Conservation (phyloP, 1,140 invertebrate genomes). For the Zaprionus camerounensis region DNA sequence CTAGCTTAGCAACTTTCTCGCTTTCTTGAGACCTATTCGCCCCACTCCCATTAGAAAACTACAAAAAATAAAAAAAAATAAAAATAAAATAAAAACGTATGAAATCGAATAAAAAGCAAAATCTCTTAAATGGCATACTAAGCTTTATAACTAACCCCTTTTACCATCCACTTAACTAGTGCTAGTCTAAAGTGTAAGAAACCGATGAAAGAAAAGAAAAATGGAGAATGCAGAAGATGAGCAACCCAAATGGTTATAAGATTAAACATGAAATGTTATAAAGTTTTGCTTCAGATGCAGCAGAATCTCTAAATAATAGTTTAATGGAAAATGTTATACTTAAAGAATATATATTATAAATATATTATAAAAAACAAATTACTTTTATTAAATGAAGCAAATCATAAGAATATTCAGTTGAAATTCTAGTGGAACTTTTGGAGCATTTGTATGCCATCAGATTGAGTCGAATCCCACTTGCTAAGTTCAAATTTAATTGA, state of each 20-base stretch:
- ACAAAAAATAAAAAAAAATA: constrained; percentile 15
- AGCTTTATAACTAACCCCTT: constrained; percentile 65
- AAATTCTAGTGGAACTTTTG: not conserved
- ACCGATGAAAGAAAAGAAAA: constrained; percentile 28
- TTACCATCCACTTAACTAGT: constrained; percentile 63
- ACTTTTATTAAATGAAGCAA: constrained; percentile 57
- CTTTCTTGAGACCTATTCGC: constrained; percentile 37
- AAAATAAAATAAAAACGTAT: constrained; percentile 21
- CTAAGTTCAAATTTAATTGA: not conserved
- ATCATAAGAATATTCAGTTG: constrained; percentile 24
- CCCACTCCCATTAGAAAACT: constrained; percentile 35
- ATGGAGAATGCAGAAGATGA: constrained; percentile 19
- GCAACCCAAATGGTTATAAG: constrained; percentile 59
- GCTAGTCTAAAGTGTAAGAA: constrained; percentile 46
- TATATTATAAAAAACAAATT: constrained; percentile 54
- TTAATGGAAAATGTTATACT: constrained; percentile 71
- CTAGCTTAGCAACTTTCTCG: constrained; percentile 42
- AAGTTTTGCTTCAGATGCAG: constrained; percentile 57
- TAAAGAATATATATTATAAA: constrained; percentile 61
- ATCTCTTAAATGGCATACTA: constrained; percentile 57
- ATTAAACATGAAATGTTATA: constrained; percentile 63
- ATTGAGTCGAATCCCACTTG: not conserved
- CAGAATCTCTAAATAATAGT: constrained; percentile 70
- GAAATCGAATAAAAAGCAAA: constrained; percentile 43
- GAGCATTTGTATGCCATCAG: not conserved